Base-by-base conservation (phyloP, 2,113 vertebrate genomes). In the Hemibates koningsi region DNA sequence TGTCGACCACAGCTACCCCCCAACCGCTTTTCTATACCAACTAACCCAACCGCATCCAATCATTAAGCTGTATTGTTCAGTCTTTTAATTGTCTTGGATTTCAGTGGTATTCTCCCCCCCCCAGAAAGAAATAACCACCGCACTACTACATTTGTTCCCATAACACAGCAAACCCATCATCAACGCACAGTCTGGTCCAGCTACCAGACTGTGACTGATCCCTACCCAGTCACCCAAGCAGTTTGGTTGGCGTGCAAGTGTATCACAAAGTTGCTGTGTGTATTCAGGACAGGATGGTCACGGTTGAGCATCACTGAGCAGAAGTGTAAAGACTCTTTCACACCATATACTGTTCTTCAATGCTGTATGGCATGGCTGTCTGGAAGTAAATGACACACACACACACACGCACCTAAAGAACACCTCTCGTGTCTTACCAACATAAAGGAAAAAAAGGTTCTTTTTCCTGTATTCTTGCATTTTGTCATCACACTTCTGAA, bases 161-260 rank as follows among this genome's bases (percentile, higher is more conserved):
- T 83, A 78, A 83, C 78, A 80, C 41, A 53, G 89, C 19, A 57
- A 82, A 85, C 66, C 52, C 14, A 41, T 89, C 86, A 93, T 82
- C 61, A 79, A 59, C 54, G 21, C 73, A 80, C 81, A 90, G 82
- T 91, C 90, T 88, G 79, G 73, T 90, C 79, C 78, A 66, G 66
- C 85, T 84, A 94, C 91, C 76, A 94, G 91, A 95, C 93, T 90
- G 93, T 92, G 95, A 95, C 92, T 90, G 93, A 95, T 92, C 93
- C 81, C 21, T 85, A 91, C 82, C 80, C 88, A 92, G 88, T 92
- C 91, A 94, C 86, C 86, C 89, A 92, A 89, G 93, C 82, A 85
- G 83, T 85, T 83, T 84, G 80, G 54, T 88, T 82, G 57, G 78
- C 59, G 61, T 86, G 86, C 87, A 78, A 76, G 63, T 86, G 79